Evolutionary conservation across 2,113 vertebrate genomes (phyloP), one percentile per base, ranked within the genome.

Genomic region (Hippocampus zosterae): DNA sequence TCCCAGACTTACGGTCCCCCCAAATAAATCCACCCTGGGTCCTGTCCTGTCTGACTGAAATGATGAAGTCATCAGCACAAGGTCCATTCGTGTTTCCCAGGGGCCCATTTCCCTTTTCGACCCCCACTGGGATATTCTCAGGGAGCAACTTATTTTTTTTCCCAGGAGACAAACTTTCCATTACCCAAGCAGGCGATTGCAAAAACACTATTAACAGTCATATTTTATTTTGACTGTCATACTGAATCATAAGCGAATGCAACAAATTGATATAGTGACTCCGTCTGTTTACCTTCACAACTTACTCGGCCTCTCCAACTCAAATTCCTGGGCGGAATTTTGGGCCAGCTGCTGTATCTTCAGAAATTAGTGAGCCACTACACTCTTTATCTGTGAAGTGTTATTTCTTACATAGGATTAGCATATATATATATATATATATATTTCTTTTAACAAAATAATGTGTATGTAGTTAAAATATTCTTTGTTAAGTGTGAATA

Each of bases 61-160:
- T 65, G 73, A 71, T 65, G 74, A 23, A 66, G 69, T 76, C 80
- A 29, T 0, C 74, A 81, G 83, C 41, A 8, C 41, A 41, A 23
- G 40, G 63, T 65, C 23, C 42, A 74, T 87, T 82, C 56, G n/a
- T 29, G 70, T 44, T 84, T 85, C 88, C 77, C 88, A 88, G 76
- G 76, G 73, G 73, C 77, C 74, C 53, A 8, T 70, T 44, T 69
- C 81, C 48, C 46, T 70, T 15, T 3, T 65, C 56, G 82, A 78
- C 63, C 75, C 66, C 74, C 41, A 73, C 7, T n/a, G 62, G 27
- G 72, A 75, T 76, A 74, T 89, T 91, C 87, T 80, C 85, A 85
- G 68, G 73, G 77, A 65, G 70, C 69, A 55, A 79, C 77, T 69
- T 27, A 2, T 55, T 69, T 71, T 78, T 65, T 44, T 70, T 71